Evolutionary conservation across 2,113 vertebrate species (phyloP), one percentile per base, ranked within the genome.

Genomic region (Struthio camelus): DNA sequence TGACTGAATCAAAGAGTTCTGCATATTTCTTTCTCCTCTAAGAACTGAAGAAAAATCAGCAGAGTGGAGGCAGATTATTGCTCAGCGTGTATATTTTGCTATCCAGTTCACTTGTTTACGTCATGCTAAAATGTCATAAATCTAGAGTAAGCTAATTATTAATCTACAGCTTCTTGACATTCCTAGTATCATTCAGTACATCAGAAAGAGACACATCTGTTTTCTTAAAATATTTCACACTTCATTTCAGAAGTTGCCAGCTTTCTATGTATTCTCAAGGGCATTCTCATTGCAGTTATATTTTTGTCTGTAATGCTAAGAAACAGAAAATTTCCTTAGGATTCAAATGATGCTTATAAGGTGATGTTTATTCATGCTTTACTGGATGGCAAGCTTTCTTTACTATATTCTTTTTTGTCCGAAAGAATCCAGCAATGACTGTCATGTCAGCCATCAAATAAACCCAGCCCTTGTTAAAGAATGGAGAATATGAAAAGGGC

Each of bases 151-250:
- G 19, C 7, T 93, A 87, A 91, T 94, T 96, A 83, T 77, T 50
- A 66, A 5, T 70, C 59, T 85, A 42, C 64, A 77, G 30, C 24
- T 80, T 77, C 61, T 59, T 89, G 71, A 46, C 59, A 85, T 80
- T 89, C 51, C 14, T 30, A 77, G 17, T 72, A 79, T 69, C 66
- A 72, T 78, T 87, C 71, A 78, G 50, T 40, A 3, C 27, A 66
- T 71, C 54, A 90, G 53, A 62, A 97, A 87, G 87, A 85, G 40
- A 12, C 42, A 73, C 50, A 93, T 72, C 18, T 91, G 44, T 93
- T 94, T 94, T 85, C 62, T 77, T 83, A 83, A 91, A 90, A 40
- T 80, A 83, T 87, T 90, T 91, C 46, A 50, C 71, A 83, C 67
- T 90, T 91, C 48, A 62, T 87, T 95, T 87, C 85, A 83, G 81